Conservation (phyloP, 2,113 vertebrate genomes). For the Megaceryle maxima region DNA sequence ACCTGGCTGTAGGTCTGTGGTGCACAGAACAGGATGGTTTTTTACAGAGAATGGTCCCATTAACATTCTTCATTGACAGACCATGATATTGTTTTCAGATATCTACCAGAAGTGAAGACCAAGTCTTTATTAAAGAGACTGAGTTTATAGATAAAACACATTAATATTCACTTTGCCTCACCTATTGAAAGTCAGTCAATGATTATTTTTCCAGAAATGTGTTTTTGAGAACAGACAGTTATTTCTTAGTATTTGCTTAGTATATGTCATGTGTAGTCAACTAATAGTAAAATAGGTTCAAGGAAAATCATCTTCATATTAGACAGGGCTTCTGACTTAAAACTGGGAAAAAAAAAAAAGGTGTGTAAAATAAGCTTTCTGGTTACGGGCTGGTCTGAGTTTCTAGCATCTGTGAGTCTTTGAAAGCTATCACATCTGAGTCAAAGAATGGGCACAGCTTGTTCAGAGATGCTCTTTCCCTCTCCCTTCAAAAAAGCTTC, state of each 20-base stretch:
- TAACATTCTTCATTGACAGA: background rate
- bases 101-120: background rate
- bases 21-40: background rate
- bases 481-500: background rate
- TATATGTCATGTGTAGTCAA: background rate
- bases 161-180: background rate
- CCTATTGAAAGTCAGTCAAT: fast-evolving
- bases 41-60: background rate
- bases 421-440: background rate
- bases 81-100: background rate
- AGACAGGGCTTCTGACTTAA: background rate
- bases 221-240: background rate
- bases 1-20: background rate
- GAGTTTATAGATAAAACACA: background rate
- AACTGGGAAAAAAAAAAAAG: background rate
- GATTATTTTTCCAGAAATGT: background rate
- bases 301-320: background rate
- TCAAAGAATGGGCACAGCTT: background rate
- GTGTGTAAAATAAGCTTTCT: background rate
- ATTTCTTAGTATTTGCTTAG: background rate
- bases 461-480: background rate
- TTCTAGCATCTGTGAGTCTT: background rate
- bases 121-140: background rate
- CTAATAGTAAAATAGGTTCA: background rate
- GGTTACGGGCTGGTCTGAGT: background rate